These are phyloP conservation scores for Empis stercorea DNA, from an alignment of 2,888 invertebrate genomes.

Conservation along the genomic window DNA sequence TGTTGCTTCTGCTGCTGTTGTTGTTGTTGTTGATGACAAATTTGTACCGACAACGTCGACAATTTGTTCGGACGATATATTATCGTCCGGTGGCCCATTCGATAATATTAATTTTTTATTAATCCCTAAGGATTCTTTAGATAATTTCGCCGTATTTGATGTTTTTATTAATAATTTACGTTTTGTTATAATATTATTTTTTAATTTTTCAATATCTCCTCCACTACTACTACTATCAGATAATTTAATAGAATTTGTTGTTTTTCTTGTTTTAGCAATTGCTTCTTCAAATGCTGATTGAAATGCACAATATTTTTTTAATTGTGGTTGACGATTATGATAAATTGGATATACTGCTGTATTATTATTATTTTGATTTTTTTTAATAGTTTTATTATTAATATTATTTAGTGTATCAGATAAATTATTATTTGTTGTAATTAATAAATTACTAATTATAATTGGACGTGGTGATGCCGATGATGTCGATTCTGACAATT, in stretches of 20 bases:
- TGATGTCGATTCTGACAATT: conserved; percentile 33
- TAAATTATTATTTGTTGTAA: conserved; percentile 16
- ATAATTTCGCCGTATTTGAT: background rate
- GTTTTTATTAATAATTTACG: background rate
- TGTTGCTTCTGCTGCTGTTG: conserved; percentile 4
- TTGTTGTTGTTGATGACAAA: conserved; percentile 1
- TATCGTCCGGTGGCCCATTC: background rate
- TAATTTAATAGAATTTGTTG: no score
- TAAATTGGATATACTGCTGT: background rate
- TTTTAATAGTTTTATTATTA: background rate
- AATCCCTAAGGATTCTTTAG: background rate
- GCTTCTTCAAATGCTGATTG: conserved; percentile 17
- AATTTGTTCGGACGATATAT: background rate
- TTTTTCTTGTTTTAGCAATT: conserved; percentile 9
- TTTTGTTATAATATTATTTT: background rate
- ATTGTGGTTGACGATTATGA: background rate
- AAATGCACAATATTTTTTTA: conserved; percentile 12
- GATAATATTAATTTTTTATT: background rate
- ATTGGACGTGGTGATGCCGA: conserved; percentile 29
- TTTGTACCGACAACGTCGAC: background rate
- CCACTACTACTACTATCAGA: no score
- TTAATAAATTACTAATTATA: conserved; percentile 10
- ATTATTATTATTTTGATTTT: background rate
- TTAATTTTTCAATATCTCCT: background rate
- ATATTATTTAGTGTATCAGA: conserved; percentile 5